A percentile compares a stretch with the other conserved stretches of the same genome.
These are phyloP conservation scores for Aurelia aurita DNA, from an alignment of 30 jellyfish, hydroid and myxozoan genomes.

Conservation along the genomic window DNA sequence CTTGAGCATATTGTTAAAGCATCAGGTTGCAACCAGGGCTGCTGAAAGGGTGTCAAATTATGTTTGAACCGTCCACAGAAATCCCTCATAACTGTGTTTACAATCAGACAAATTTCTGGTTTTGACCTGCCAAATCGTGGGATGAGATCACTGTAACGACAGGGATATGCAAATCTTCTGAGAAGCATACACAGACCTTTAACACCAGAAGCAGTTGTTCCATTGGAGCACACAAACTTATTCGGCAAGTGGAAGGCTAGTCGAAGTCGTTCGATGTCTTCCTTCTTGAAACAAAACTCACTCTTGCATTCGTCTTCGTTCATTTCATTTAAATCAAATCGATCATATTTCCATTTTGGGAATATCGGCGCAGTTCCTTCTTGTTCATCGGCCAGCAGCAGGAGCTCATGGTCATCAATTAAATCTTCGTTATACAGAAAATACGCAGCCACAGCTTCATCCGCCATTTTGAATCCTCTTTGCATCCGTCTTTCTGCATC, in stretches of 20 bases:
- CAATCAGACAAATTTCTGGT: slow-evolving; percentile 68
- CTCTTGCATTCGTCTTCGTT: slow-evolving; percentile 45
- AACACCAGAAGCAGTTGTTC: slow-evolving; percentile 46
- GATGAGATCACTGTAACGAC: slow-evolving; percentile 64
- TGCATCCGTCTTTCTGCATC: no score
- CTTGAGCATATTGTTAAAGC: slow-evolving; percentile 45
- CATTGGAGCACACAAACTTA: slow-evolving; percentile 39
- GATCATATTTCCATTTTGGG: slow-evolving; percentile 31
- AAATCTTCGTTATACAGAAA: no score
- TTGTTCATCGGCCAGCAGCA: background rate
- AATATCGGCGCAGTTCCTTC: slow-evolving; percentile 25
- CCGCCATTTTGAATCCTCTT: no score
- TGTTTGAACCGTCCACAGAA: slow-evolving; percentile 10
- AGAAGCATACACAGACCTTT: slow-evolving; percentile 70
- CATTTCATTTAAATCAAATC: slow-evolving; percentile 28
- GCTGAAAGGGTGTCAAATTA: slow-evolving; percentile 47
- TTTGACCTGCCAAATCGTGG: slow-evolving; percentile 68
- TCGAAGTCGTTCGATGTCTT: slow-evolving; percentile 22
- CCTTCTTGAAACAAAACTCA: slow-evolving; percentile 47
- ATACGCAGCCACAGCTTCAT: no score
- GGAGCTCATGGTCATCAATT: slow-evolving; percentile 27
- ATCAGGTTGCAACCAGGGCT: slow-evolving; percentile 66
- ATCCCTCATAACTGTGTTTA: slow-evolving; percentile 46
- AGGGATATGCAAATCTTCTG: slow-evolving; percentile 72
- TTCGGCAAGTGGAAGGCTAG: slow-evolving; percentile 22